Evolutionary conservation across 2,797 vertebrate genomes (phyloP), one percentile per base, ranked within the genome.

Genomic region (Psittacula derbiana): DNA sequence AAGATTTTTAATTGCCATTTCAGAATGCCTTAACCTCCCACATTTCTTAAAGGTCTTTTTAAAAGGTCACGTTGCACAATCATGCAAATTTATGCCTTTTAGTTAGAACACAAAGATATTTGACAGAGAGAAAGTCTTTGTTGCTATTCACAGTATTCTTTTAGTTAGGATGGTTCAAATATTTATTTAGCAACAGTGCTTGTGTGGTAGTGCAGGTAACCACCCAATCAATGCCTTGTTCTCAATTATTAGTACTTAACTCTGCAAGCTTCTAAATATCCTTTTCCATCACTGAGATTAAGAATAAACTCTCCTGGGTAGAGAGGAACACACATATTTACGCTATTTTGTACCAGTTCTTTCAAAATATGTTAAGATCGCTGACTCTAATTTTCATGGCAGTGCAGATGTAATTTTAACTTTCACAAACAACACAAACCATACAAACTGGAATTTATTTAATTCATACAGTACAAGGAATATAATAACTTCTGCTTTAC

Each of bases 371-470:
- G 1, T 84, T 71, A 28, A 10, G 47, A 62, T 52, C 4, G 4
- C 17, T 6, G 28, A 58, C 28, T 40, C 11, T 7, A 33, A 81
- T 86, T 87, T 92, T 95, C 73, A 65, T 4, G 19, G 75, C 53
- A 83, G 25, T 44, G 57, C 80, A 38, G 21, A 90, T 69, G 41
- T 28, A 50, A 75, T 86, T 87, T 52, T 66, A 91, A 80, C 19
- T 80, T 75, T 72, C 3, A 40, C 10, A 60, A 88, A 79, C 27
- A 84, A 80, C 31, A 81, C 28, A 66, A 86, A 52, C 13, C 52
- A 70, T 73, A 81, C 8, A 44, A 88, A 86, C 10, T 50, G 49
- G 27, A 69, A 75, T 92, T 92, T 94, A 94, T 96, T 92, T 76
- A 47, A 90, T 57, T 81, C 33, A 81, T 36, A 88, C 15, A 52